These are phyloP conservation scores for Ostrea denselamellosa DNA, from an alignment of 1,140 invertebrate species.

Conservation along the genomic window DNA sequence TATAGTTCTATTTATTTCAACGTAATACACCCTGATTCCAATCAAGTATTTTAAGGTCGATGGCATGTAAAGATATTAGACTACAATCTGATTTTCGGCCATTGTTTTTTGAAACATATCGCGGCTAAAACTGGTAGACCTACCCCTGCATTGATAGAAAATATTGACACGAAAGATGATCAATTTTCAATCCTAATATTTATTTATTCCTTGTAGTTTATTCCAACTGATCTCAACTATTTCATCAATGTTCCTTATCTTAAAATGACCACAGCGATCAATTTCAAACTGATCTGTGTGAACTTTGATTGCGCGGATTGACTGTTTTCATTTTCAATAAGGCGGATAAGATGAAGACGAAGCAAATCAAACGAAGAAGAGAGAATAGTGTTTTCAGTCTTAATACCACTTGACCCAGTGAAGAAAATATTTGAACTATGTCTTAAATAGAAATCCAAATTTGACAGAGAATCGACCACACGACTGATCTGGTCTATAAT, in stretches of 20 bases:
- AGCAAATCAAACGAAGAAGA: neutral
- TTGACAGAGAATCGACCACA: neutral
- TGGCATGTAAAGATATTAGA: neutral
- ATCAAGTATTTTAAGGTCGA: neutral
- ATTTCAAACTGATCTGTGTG: neutral
- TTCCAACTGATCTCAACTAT: constrained; percentile 26
- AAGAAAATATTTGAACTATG: constrained; percentile 30
- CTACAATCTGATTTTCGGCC: neutral
- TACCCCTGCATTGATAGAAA: neutral
- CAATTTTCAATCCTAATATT: constrained; percentile 4
- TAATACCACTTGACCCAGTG: neutral
- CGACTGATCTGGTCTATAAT: too few species aligned
- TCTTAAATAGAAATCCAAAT: neutral
- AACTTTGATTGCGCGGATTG: neutral
- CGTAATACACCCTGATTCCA: neutral
- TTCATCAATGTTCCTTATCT: neutral
- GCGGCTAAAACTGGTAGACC: neutral
- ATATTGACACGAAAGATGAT: neutral
- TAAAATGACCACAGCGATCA: neutral
- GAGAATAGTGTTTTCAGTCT: neutral
- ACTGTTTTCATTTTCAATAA: neutral
- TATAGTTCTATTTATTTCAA: neutral
- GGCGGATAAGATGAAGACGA: neutral
- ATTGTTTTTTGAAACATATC: neutral
- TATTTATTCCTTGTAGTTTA: neutral